These are phyloP conservation scores for Fragum fragum DNA, from an alignment of 2,888 invertebrate genomes.

Conservation along the genomic window DNA sequence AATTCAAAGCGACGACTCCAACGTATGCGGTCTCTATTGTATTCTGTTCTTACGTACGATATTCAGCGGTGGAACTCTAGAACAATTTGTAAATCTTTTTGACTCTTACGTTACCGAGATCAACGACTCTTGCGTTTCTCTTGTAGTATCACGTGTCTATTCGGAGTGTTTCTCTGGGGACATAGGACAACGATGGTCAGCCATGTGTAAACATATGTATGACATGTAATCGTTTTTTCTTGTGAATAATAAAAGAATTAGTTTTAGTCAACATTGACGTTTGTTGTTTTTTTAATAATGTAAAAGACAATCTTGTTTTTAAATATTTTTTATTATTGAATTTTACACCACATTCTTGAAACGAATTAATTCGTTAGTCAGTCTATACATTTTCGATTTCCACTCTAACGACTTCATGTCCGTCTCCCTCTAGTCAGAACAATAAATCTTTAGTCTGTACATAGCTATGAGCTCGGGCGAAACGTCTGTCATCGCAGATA, in stretches of 20 bases:
- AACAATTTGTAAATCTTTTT: slow-evolving; percentile 25
- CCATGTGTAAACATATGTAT: slow-evolving; percentile 23
- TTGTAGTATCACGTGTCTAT: slow-evolving; percentile 9
- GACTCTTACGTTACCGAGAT: background rate
- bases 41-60: slow-evolving; percentile 24
- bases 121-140: slow-evolving; percentile 26
- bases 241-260: too few species aligned
- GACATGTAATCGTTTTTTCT: background rate
- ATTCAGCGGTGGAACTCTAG: background rate
- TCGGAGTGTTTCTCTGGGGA: slow-evolving; percentile 22
- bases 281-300: background rate
- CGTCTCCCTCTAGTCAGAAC: slow-evolving; percentile 30
- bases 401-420: slow-evolving; percentile 28
- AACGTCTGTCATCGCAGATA: slow-evolving; percentile 9
- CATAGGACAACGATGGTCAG: slow-evolving; percentile 26
- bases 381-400: slow-evolving; percentile 29
- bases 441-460: slow-evolving; percentile 36
- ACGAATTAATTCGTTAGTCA: slow-evolving; percentile 16
- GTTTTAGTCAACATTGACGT: too few species aligned
- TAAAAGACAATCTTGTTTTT: background rate
- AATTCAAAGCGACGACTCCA: slow-evolving; percentile 33
- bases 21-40: slow-evolving; percentile 37
- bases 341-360: background rate
- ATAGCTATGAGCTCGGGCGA: slow-evolving; percentile 15
- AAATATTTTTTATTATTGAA: background rate